A percentile compares a stretch with the other conserved stretches of the same genome.
Conservation (phyloP, 2,797 vertebrate genomes). For the Eutrigla gurnardus region DNA sequence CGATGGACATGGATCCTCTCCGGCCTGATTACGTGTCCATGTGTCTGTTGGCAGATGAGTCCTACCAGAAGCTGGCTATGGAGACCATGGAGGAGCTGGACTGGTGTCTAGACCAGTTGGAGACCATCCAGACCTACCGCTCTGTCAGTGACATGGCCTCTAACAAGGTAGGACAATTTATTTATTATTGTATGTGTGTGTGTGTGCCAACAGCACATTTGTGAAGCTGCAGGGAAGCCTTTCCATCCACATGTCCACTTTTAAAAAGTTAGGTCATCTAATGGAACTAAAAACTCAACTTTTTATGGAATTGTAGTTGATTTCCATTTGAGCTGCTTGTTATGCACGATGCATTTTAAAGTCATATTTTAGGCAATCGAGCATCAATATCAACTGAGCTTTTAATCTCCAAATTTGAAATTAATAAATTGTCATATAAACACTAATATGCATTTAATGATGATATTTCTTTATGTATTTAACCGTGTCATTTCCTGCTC, state of each 20-base stretch:
- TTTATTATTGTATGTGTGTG: neutral
- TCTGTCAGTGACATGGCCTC: slow-evolving; percentile 99
- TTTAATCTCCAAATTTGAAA: slow-evolving; percentile 2
- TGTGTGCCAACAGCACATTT: neutral
- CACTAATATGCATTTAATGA: neutral
- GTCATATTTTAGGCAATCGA: neutral
- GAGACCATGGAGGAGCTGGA: slow-evolving; percentile 98
- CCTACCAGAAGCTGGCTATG: slow-evolving; percentile 97
- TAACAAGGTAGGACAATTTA: slow-evolving; percentile 90
- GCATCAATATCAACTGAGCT: neutral
- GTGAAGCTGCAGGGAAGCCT: neutral
- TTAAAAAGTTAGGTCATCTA: neutral
- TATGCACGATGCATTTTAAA: neutral
- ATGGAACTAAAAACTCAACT: neutral
- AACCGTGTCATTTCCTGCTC: slow-evolving; percentile 3
- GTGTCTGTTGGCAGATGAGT: slow-evolving; percentile 96
- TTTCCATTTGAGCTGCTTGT: neutral
- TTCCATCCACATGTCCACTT: neutral
- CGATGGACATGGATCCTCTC: slow-evolving; percentile 80
- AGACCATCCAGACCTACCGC: slow-evolving; percentile 98
- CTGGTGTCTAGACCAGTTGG: slow-evolving; percentile 98
- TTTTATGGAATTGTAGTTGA: neutral
- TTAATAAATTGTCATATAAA: neutral
- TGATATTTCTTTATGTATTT: neutral
- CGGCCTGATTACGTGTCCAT: slow-evolving; percentile 91